Evolutionary conservation across 2,113 vertebrate genomes (phyloP).

Genomic region (Tachuris rubrigastra): DNA sequence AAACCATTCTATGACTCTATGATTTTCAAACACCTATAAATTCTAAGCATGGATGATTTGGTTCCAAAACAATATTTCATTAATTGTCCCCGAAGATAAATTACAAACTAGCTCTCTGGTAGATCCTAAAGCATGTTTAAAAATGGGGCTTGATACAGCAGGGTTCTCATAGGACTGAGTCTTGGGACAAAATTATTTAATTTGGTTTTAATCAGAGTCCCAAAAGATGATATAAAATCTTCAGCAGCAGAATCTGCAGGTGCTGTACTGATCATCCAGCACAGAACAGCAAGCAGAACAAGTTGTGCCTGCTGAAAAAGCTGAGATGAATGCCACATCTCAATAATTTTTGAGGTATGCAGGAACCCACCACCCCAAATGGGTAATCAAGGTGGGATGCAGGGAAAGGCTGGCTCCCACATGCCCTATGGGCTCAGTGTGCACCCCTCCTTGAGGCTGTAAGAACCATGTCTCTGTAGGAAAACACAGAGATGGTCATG

Average conservation of each 20-base stretch:
- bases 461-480: rapidly evolving
- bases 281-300: neutral
- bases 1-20: neutral
- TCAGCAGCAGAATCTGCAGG: neutral
- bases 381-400: neutral
- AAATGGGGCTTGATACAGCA: neutral
- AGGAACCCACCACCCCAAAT: rapidly evolving
- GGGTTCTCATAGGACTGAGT: neutral
- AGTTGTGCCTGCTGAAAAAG: neutral
- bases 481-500: neutral
- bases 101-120: neutral
- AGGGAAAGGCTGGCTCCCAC: neutral
- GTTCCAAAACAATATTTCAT: neutral
- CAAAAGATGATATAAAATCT: neutral
- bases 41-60: neutral
- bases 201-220: neutral
- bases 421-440: rapidly evolving
- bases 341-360: neutral
- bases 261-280: neutral
- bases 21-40: neutral
- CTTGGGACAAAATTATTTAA: neutral
- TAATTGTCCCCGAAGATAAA: neutral
- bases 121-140: neutral
- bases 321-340: neutral
- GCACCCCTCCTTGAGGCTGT: neutral